These are phyloP conservation scores for Lampris megalopsis DNA, from an alignment of 2,113 vertebrate species.

Conservation along the genomic window DNA sequence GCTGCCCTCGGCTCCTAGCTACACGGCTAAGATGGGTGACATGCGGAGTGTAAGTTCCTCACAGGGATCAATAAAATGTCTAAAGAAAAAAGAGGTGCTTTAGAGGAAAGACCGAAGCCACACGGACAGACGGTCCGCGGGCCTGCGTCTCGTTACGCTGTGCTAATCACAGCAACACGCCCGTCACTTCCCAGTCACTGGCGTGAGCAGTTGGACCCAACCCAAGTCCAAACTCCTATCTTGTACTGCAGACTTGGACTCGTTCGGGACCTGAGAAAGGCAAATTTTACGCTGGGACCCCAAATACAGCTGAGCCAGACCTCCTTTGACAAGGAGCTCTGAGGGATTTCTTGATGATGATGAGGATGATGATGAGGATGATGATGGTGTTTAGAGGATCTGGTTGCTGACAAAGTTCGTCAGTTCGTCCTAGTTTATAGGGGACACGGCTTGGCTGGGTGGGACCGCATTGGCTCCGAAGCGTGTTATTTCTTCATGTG, in stretches of 20 bases:
- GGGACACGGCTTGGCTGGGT: constrained; percentile 12
- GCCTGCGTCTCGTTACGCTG: constrained; percentile 47
- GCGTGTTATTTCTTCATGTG: constrained; percentile 36
- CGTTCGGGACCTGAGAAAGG: neutral
- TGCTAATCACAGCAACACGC: constrained; percentile 62
- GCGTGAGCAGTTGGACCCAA: constrained; percentile 24
- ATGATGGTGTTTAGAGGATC: constrained; percentile 34
- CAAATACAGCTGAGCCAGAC: constrained; percentile 46
- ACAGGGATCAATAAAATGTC: too few relatives aligned
- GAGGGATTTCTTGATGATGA: constrained; percentile 23
- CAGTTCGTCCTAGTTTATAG: constrained; percentile 44
- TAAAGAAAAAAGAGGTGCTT: neutral
- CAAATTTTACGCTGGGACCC: constrained; percentile 4
- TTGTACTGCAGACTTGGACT: constrained; percentile 54
- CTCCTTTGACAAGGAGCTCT: constrained; percentile 54
- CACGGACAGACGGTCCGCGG: constrained; percentile 32
- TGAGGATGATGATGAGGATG: too few relatives aligned
- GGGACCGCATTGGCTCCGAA: neutral
- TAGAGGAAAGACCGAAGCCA: neutral
- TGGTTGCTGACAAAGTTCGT: constrained; percentile 56
- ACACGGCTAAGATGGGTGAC: too few relatives aligned
- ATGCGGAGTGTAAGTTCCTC: too few relatives aligned
- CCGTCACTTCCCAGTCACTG: constrained; percentile 51
- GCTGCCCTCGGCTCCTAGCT: too few relatives aligned
- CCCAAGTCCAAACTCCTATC: constrained; percentile 46